Conservation (phyloP, 2,888 invertebrate species). For the Cremastobaeus sp. region DNA sequence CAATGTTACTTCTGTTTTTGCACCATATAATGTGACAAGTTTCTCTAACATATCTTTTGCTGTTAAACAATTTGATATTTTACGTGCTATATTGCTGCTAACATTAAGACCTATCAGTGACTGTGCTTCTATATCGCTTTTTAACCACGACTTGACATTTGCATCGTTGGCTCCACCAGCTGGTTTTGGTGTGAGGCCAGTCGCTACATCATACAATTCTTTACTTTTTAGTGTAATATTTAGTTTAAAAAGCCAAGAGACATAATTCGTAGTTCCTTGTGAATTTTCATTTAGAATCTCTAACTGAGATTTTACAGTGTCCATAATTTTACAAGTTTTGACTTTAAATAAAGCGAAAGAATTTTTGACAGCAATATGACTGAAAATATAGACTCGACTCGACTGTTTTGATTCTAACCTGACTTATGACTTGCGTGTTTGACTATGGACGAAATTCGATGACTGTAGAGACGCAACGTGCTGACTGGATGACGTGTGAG, state of each 20-base stretch:
- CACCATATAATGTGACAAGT: not conserved
- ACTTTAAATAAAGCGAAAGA: not conserved
- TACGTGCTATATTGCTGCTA: slow-evolving; percentile 2
- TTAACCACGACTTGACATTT: not conserved
- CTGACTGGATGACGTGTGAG: not conserved
- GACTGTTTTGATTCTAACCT: not conserved
- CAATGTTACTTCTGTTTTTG: not conserved
- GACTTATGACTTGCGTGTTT: not conserved
- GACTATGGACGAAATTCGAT: too few species aligned
- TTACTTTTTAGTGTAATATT: slow-evolving; percentile 12
- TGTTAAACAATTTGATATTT: slow-evolving; percentile 11
- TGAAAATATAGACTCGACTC: too few species aligned
- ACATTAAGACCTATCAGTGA: slow-evolving; percentile 12
- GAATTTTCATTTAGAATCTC: slow-evolving; percentile 4
- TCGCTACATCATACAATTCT: slow-evolving; percentile 5
- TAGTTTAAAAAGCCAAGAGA: slow-evolving; percentile 14
- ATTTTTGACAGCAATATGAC: slow-evolving; percentile 2
- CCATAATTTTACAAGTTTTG: not conserved
- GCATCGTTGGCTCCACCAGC: not conserved
- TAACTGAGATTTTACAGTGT: slow-evolving; percentile 5
- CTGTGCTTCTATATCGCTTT: not conserved
- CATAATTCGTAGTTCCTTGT: slow-evolving; percentile 2
- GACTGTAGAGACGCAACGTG: not conserved
- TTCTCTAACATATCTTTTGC: not conserved
- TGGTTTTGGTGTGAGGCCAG: not conserved